Base-by-base conservation (phyloP, 2,797 vertebrate genomes). In the Stomatorhinus walkeri region DNA sequence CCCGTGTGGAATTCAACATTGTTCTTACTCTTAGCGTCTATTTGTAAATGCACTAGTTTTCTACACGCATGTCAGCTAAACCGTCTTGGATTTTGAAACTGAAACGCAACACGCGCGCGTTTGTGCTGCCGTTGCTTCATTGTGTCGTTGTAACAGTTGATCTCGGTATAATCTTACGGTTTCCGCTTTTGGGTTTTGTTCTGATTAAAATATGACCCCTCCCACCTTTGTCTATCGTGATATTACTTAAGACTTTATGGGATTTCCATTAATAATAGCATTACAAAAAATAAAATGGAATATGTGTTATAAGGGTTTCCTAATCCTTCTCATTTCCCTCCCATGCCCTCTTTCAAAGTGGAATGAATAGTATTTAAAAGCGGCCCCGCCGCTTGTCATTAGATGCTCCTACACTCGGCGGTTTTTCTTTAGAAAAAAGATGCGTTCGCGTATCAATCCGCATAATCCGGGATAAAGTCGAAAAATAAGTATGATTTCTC, bases 381-480 rank as follows among this genome's bases (percentile, higher is more conserved):
- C 36, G 43, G 24, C 56, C 32, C 85, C 51, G 36, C 43, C 49
- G 83, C 88, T 48, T 81, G 61, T 76, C 84, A 88, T 28, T 87
- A 68, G 52, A 54, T 88, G 85, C 54, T 90, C 64, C 85, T 61
- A 87, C 81, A 49, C 59, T 88, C 28, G 3, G 36, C 83, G 56
- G 48, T 83, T 86, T 56, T 79, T 61, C 89, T 88, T 90, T 88
- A 16, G 84, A 90, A 90, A 88, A 90, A 88, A 59, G 16, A 90
- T 68, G 59, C 88, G 83, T 90, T 90, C 86, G 84, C 88, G 85
- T 90, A 88, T 90, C 89, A 90, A 86, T 90, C 81, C 85, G 64
- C 83, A 81, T 90, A 90, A 90, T 90, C 89, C 88, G n/a, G 88
- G 89, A 90, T 90, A 89, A 89, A 89, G 83, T 24, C 36, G 64